Evolutionary conservation across 2,888 invertebrate genomes (phyloP).

Genomic region (Lamellibrachia satsuma): DNA sequence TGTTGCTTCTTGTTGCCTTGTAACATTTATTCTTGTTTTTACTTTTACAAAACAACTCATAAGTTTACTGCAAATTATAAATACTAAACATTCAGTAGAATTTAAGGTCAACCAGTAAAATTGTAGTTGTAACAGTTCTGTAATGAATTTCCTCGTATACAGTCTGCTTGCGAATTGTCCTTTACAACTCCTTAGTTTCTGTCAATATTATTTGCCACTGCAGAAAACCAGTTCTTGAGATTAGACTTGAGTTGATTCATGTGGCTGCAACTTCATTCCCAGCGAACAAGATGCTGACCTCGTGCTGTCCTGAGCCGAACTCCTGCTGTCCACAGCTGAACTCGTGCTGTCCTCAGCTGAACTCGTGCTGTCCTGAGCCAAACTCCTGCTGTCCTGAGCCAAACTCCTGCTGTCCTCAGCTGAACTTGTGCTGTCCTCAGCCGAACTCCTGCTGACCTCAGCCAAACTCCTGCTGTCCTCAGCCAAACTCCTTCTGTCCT

Average conservation of each 20-base stretch:
- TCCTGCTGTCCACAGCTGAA: no score
- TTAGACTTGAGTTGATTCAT: no score
- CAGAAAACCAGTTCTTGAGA: not conserved
- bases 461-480: no score
- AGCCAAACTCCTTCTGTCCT: no score
- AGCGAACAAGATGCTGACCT: no score
- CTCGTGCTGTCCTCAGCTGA: no score
- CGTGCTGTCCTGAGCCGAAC: no score
- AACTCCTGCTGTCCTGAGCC: no score
- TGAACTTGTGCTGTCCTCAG: no score
- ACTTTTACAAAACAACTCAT: not conserved
- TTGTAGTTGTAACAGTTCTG: not conserved
- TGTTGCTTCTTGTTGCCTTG: not conserved
- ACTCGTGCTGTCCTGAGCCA: no score
- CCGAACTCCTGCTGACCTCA: not conserved
- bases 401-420: no score
- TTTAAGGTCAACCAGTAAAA: not conserved
- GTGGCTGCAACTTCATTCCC: no score
- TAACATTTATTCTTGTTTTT: not conserved
- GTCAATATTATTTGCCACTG: not conserved
- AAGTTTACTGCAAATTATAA: not conserved
- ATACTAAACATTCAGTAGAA: not conserved
- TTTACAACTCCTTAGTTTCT: not conserved
- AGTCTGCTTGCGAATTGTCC: not conserved
- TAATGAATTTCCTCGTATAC: not conserved